Conservation (phyloP, 1,140 invertebrate genomes). For the Vanessa tameamea region DNA sequence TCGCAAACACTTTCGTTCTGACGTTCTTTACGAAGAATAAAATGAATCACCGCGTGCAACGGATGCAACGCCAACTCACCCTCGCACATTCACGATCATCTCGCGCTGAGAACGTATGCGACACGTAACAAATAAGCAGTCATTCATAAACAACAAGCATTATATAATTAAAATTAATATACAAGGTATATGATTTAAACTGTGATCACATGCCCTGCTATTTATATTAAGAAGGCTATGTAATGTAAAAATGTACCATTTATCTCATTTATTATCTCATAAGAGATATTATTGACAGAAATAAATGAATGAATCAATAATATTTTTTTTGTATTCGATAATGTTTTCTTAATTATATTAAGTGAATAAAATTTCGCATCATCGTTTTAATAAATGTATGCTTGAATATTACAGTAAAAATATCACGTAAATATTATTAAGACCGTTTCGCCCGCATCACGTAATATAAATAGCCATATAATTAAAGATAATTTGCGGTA, state of each 20-base stretch:
- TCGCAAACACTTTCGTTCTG: constrained; percentile 28
- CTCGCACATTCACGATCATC: constrained; percentile 41
- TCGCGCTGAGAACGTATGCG: constrained; percentile 37
- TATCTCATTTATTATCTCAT: not conserved
- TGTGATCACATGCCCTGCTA: not conserved
- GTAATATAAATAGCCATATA: constrained; percentile 24
- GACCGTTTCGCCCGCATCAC: constrained; percentile 3
- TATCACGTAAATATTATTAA: not conserved
- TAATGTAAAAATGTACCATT: too few species aligned
- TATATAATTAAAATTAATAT: constrained; percentile 42
- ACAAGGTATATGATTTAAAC: not conserved
- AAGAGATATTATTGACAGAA: not conserved
- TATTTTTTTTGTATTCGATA: not conserved
- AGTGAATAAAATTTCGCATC: not conserved
- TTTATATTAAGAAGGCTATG: not conserved
- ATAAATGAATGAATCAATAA: not conserved
- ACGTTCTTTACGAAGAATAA: constrained; percentile 33
- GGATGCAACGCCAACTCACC: constrained; percentile 51
- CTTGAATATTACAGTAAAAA: not conserved
- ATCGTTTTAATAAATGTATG: not conserved
- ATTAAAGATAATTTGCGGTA: constrained; percentile 23
- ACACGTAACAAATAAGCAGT: constrained; percentile 54
- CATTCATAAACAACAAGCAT: constrained; percentile 64
- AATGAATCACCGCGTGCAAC: constrained; percentile 52
- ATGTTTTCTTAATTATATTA: not conserved